A percentile compares a stretch with the other conserved stretches of the same genome.
Conservation (phyloP, 2,797 vertebrate species). For the Sitta carolinensis region DNA sequence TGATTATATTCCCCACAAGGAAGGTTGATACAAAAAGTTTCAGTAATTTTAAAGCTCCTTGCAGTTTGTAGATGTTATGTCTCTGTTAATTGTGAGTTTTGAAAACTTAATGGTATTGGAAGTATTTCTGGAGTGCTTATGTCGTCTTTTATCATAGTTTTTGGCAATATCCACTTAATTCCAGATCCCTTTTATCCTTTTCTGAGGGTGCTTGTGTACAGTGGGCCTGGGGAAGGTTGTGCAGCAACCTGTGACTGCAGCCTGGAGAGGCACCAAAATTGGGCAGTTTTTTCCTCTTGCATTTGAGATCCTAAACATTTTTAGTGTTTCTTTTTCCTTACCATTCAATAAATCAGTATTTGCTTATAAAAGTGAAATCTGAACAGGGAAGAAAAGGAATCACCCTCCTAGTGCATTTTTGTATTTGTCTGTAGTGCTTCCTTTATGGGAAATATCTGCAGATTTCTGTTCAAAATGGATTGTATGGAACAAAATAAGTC, state of each 20-base stretch:
- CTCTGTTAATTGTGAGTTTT: background rate
- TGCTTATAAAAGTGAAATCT: background rate
- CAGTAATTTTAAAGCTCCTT: slow-evolving; percentile 1
- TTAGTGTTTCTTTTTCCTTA: background rate
- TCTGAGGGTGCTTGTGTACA: background rate
- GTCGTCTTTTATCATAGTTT: background rate
- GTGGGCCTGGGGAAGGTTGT: background rate
- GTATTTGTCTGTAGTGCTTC: background rate
- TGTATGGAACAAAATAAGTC: background rate
- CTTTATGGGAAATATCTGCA: background rate
- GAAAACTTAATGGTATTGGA: background rate
- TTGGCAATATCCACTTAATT: background rate
- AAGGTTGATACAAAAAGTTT: background rate
- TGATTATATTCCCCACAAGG: slow-evolving; percentile 49
- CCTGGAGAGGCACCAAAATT: background rate
- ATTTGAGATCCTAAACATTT: background rate
- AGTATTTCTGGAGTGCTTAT: background rate
- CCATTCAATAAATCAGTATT: background rate
- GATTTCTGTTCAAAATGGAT: background rate
- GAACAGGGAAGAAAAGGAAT: background rate
- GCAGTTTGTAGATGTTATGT: background rate
- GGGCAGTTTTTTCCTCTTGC: background rate
- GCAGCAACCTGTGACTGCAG: background rate
- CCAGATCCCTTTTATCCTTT: background rate
- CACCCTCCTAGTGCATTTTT: background rate